Evolutionary conservation across 2,797 vertebrate genomes (phyloP), one percentile per base, ranked within the genome.

Genomic region (Gadopsis marmoratus): DNA sequence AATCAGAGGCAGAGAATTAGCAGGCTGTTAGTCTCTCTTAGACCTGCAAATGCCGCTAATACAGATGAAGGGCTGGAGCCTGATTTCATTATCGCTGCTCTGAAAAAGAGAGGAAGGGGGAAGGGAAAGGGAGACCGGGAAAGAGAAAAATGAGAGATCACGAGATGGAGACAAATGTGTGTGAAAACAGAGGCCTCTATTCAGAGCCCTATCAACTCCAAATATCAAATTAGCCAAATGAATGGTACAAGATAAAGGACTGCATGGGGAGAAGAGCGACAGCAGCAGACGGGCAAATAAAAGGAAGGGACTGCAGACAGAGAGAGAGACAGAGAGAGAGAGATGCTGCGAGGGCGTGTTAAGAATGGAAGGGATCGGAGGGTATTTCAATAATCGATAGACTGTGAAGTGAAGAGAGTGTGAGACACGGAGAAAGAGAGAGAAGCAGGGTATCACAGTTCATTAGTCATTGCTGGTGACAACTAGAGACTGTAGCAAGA

Each of bases 211-310:
- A 95, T 95, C 94, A 89, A 87, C 87, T 87, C 70, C 90, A 93
- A 94, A 93, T 89, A 95, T 95, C 94, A 95, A 95, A 96, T 95
- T 94, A 96, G 90, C 83, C 77, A 92, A 95, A 94, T 93, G 92
- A 94, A 94, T 89, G 89, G 83, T 85, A 93, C 90, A 89, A 93
- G 93, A 95, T 92, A 94, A 91, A 93, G 88, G 84, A 80, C 76
- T 51, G 88, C 82, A 53, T 48, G 0, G 60, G 83, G 86, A 87
- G 88, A 82, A 78, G 86, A 64, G 84, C n/a, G 35, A 74, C 78
- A 50, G 8, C 11, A 61, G 86, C 73, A 84, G 89, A 87, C 62
- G 58, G 77, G 86, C 64, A 73, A 91, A 85, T 85, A 87, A 90
- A 88, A 89, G 72, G 53, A 71, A 76, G 43, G 41, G 80, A 54